Evolutionary conservation across 92 coral and sea anemone genomes (phyloP).

Genomic region (Phenganax stokvisi): DNA sequence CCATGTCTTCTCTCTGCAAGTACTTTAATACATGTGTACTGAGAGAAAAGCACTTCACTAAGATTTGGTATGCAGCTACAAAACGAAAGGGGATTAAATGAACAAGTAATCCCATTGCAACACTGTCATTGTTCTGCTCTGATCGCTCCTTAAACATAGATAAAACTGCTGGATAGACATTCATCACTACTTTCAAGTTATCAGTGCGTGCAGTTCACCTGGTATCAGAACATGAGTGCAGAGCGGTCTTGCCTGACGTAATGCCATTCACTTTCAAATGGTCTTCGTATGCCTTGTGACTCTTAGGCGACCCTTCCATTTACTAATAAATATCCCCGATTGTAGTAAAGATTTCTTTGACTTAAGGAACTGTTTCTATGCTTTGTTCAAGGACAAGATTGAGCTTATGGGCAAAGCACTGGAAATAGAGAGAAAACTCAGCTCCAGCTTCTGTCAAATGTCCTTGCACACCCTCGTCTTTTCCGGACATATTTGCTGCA

Average conservation of each 20-base stretch:
- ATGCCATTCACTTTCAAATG: slow-evolving; percentile 16
- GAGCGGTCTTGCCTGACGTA: slow-evolving; percentile 7
- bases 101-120: slow-evolving; percentile 14
- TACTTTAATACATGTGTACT: slow-evolving; percentile 11
- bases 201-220: slow-evolving; percentile 26
- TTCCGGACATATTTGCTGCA: slow-evolving; percentile 32
- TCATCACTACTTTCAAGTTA: slow-evolving; percentile 1
- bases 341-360: slow-evolving; percentile 11
- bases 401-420: slow-evolving; percentile 37
- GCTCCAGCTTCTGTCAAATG: slow-evolving; percentile 31
- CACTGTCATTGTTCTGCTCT: slow-evolving; percentile 5
- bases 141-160: background rate
- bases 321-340: background rate
- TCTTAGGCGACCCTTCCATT: background rate
- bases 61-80: background rate
- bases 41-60: slow-evolving; percentile 16
- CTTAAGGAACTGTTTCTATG: slow-evolving; percentile 17
- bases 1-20: slow-evolving; percentile 30
- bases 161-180: slow-evolving; percentile 7
- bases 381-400: slow-evolving; percentile 28
- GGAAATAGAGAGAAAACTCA: slow-evolving; percentile 17
- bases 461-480: slow-evolving; percentile 32
- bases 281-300: slow-evolving; percentile 1
- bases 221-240: slow-evolving; percentile 23
- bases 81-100: background rate